Evolutionary conservation across 1,140 invertebrate species (phyloP).

Genomic region (Hypothenemus hampei): DNA sequence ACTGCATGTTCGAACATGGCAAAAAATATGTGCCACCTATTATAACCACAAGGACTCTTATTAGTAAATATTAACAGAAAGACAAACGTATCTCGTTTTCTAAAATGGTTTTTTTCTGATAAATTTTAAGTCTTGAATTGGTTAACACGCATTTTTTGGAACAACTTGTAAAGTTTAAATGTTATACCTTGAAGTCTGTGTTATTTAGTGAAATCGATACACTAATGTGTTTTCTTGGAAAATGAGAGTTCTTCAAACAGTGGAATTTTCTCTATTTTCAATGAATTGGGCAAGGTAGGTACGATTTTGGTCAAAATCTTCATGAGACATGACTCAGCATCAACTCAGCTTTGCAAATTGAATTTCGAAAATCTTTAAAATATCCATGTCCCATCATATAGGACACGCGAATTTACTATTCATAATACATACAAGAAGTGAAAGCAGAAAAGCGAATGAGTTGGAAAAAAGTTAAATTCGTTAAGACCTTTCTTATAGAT

Average conservation of each 20-base stretch:
- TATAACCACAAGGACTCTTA: slow-evolving; percentile 67
- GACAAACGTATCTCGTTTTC: slow-evolving; percentile 62
- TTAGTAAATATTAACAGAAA: slow-evolving; percentile 70
- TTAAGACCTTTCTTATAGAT: slow-evolving; percentile 53
- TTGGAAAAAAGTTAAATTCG: slow-evolving; percentile 56
- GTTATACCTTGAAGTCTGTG: slow-evolving; percentile 23
- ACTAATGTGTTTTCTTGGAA: slow-evolving; percentile 30
- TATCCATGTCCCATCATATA: slow-evolving; percentile 32
- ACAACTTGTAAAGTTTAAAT: slow-evolving; percentile 39
- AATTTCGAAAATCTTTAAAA: slow-evolving; percentile 15
- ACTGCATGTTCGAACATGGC: slow-evolving; percentile 81
- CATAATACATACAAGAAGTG: slow-evolving; percentile 36
- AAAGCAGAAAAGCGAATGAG: slow-evolving; percentile 41
- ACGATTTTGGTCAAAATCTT: slow-evolving; percentile 36
- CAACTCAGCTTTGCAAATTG: slow-evolving; percentile 20
- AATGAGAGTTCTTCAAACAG: slow-evolving; percentile 15
- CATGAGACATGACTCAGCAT: slow-evolving; percentile 16
- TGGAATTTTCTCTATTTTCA: slow-evolving; percentile 20
- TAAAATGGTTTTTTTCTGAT: slow-evolving; percentile 53
- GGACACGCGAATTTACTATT: slow-evolving; percentile 11
- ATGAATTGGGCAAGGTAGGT: slow-evolving; percentile 26
- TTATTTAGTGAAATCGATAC: slow-evolving; percentile 43
- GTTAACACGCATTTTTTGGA: slow-evolving; percentile 52
- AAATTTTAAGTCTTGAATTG: slow-evolving; percentile 53
- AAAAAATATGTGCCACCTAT: slow-evolving; percentile 67